Percentiles rank a stretch among this genome's conserved stretches.
phyloP scores from a whole-genome alignment of 2,113 vertebrate genomes.

The Accipiter cooperii region DNA sequence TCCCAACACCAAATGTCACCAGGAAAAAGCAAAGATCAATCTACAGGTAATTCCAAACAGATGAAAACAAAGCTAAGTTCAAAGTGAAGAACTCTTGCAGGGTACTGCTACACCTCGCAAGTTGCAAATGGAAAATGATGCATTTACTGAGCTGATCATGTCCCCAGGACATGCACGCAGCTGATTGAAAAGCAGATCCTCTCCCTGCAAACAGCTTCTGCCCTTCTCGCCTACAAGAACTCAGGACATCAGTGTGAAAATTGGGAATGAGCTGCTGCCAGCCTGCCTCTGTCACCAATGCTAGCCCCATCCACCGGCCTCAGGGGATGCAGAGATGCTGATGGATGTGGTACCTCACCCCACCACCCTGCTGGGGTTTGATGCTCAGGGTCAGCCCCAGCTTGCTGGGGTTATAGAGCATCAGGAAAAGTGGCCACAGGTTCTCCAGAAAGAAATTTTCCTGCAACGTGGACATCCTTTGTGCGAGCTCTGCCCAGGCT shows the following conservation, averaged over 20 bases:
- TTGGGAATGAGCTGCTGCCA: not conserved
- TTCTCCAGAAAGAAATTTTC: not conserved
- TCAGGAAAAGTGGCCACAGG: too few relatives aligned
- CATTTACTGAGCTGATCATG: not conserved
- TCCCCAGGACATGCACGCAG: not conserved
- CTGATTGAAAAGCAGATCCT: not conserved
- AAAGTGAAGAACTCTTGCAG: not conserved
- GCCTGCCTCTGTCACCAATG: rapidly evolving
- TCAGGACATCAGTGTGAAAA: not conserved
- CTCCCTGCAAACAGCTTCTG: not conserved
- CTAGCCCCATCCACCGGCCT: rapidly evolving
- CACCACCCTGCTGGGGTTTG: not conserved
- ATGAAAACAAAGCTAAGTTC: not conserved
- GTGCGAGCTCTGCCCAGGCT: not conserved
- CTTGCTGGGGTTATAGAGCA: not conserved
- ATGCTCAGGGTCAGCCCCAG: not conserved
- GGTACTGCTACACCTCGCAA: not conserved
- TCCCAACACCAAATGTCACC: not conserved
- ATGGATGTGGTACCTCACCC: not conserved
- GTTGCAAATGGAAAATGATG: not conserved
- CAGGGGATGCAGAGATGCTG: not conserved
- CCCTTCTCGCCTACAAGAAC: rapidly evolving
- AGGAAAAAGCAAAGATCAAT: not conserved
- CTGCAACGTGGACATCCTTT: not conserved
- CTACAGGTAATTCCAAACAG: not conserved